These are phyloP conservation scores for Ectemnius lituratus DNA, from an alignment of 2,888 invertebrate species.

Conservation along the genomic window DNA sequence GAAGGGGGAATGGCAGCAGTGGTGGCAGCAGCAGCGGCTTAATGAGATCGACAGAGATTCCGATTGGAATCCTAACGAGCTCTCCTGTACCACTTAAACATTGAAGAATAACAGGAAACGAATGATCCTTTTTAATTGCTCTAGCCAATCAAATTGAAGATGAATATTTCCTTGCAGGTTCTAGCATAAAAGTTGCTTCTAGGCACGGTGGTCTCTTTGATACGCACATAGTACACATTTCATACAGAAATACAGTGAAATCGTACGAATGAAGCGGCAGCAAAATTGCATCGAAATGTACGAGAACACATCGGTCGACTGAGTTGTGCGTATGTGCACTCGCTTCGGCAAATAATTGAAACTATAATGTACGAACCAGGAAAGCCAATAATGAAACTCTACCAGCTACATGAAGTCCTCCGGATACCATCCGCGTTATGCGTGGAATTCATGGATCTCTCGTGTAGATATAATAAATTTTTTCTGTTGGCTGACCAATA, in stretches of 20 bases:
- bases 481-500: too few species aligned
- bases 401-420: slow-evolving; percentile 36
- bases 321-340: slow-evolving; percentile 39
- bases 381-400: slow-evolving; percentile 34
- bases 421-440: slow-evolving; percentile 18
- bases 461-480: too few species aligned
- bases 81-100: background rate
- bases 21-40: background rate
- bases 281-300: slow-evolving; percentile 28
- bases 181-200: too few species aligned
- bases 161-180: background rate
- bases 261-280: slow-evolving; percentile 15
- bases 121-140: slow-evolving; percentile 7
- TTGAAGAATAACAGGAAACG: background rate
- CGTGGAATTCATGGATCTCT: background rate
- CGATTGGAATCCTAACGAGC: background rate
- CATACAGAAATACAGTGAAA: background rate
- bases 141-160: background rate
- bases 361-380: slow-evolving; percentile 35
- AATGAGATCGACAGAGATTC: background rate
- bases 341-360: slow-evolving; percentile 35
- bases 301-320: background rate
- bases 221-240: background rate
- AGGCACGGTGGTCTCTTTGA: too few species aligned
- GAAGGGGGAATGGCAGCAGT: background rate